Base-by-base conservation (phyloP, 1,140 invertebrate genomes). In the Mactra quadrangularis region DNA sequence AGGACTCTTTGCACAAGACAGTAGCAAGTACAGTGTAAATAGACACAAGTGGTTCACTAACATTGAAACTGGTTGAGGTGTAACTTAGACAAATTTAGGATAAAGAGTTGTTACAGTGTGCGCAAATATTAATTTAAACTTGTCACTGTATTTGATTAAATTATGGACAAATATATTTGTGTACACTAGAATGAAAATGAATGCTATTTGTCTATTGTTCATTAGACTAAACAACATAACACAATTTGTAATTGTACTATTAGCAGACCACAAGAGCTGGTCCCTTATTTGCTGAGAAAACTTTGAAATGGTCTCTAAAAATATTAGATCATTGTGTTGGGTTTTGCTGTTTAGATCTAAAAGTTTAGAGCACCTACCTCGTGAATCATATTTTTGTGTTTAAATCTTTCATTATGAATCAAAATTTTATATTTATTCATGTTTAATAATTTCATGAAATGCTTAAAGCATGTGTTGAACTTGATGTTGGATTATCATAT, bases 21-120 rank as follows among this genome's bases (percentile, higher is more conserved):
- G 77, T 38, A 71, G 57, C 77, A 70, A 81, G 71, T n/a, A 57
- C 52, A 41, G 27, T 59, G 38, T 31, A 70, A 81, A 81, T 71
- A 81, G 27, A 59, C 66, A 22, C 35, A 60, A 47, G 64, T 2
- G 13, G 33, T 41, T 27, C 41, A 45, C 19, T 33, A 17, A 29
- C 41, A 71, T 53, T 68, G 62, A 70, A 71, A 47, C 53, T 25
- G 60, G 68, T 52, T 57, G 64, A 11, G 9, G 60, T 27, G 47
- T 52, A 60, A 17, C 27, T 59, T 53, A 22, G 47, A 27, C n/a
- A 81, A 59, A 53, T 15, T 15, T 31, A 22, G 38, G 53, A 55
- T 55, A 62, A 78, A 66, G 38, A 78, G 53, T 78, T 53, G 76
- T 38, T 53, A 66, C 76, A 68, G 33, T 52, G 35, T 78, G 22